Conservation (phyloP, 1,140 invertebrate species). For the Antheraea pernyi region DNA sequence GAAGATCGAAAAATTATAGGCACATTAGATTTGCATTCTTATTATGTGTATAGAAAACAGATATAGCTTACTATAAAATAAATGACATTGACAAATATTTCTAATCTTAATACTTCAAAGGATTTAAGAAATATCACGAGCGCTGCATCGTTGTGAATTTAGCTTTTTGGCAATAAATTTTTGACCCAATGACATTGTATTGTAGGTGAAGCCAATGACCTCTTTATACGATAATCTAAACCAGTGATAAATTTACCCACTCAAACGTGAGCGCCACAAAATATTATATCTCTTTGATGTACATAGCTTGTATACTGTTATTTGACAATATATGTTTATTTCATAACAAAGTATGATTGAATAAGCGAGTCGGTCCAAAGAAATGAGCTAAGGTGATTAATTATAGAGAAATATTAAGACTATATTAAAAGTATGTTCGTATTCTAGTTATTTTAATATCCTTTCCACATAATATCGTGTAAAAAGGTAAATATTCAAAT, state of each 20-base stretch:
- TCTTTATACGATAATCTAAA: background rate
- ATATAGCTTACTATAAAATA: too few relatives aligned
- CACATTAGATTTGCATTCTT: too few relatives aligned
- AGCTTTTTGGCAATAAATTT: background rate
- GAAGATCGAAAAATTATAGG: too few relatives aligned
- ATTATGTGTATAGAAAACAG: too few relatives aligned
- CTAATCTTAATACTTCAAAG: background rate
- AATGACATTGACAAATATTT: background rate
- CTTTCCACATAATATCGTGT: too few relatives aligned
- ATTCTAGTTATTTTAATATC: too few relatives aligned
- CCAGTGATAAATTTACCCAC: background rate
- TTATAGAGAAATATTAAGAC: too few relatives aligned
- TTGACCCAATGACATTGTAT: conserved; percentile 10
- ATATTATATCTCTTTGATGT: conserved; percentile 1
- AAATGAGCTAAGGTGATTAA: background rate
- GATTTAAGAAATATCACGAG: background rate
- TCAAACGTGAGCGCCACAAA: background rate
- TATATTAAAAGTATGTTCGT: too few relatives aligned
- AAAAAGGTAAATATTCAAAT: too few relatives aligned
- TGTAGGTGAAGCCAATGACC: conserved; percentile 1
- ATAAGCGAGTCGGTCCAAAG: background rate
- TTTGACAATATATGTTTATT: background rate
- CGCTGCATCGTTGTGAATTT: background rate
- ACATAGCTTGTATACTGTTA: background rate
- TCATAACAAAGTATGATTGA: background rate